These are phyloP conservation scores for Arge pagana DNA, from an alignment of 2,888 invertebrate species.

Conservation along the genomic window DNA sequence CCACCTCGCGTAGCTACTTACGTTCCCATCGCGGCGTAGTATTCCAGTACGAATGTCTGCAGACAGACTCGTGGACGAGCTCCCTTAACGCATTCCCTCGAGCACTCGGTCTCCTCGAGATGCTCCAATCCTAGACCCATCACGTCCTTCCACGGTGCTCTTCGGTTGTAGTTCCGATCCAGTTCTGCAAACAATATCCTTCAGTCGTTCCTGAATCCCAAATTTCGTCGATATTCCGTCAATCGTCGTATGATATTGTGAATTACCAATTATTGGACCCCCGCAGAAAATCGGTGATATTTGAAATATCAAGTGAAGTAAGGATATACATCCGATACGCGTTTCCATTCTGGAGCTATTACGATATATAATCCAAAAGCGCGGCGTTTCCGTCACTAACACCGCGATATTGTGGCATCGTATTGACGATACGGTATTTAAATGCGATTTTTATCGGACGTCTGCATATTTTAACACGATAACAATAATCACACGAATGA, in stretches of 20 bases:
- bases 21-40: slow-evolving; percentile 57
- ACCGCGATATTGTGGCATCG: too few species aligned
- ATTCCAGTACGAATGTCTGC: slow-evolving; percentile 57
- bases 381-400: too few species aligned
- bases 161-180: background rate
- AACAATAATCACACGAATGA: too few species aligned
- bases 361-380: too few species aligned
- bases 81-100: slow-evolving; percentile 18
- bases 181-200: background rate
- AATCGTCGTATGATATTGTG: background rate
- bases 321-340: background rate
- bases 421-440: too few species aligned
- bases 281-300: background rate
- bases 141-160: background rate
- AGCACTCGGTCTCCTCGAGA: slow-evolving; percentile 1
- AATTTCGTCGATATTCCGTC: background rate
- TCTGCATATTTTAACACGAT: too few species aligned
- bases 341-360: too few species aligned
- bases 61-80: slow-evolving; percentile 48
- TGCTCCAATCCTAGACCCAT: background rate
- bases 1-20: too few species aligned
- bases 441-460: too few species aligned
- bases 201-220: background rate
- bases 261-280: slow-evolving; percentile 8
- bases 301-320: background rate